phyloP scores from a whole-genome alignment of 2,888 invertebrate genomes.

The Ariolimax columbianus region DNA sequence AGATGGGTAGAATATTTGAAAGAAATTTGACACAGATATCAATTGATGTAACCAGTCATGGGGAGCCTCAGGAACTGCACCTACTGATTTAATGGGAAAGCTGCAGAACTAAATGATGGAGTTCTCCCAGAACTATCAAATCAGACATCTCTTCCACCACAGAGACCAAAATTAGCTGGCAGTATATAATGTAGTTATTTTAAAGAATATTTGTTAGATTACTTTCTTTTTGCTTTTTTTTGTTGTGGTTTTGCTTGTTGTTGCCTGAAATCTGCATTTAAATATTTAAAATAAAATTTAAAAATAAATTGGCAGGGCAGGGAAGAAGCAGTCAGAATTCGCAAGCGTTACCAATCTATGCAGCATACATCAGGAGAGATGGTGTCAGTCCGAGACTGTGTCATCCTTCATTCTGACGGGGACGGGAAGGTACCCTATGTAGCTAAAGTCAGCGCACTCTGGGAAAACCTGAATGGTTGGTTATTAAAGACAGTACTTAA shows the following conservation, averaged over 20 bases:
- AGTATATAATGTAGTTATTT: too few relatives aligned
- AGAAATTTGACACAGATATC: too few relatives aligned
- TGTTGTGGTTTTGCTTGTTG: not conserved
- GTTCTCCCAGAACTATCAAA: too few relatives aligned
- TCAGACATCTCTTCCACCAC: too few relatives aligned
- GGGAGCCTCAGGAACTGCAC: too few relatives aligned
- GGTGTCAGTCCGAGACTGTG: conserved; percentile 92
- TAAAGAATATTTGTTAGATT: not conserved
- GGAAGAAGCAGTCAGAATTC: conserved; percentile 86
- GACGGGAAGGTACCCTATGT: conserved; percentile 94
- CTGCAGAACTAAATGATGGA: too few relatives aligned
- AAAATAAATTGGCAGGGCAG: conserved; percentile 81
- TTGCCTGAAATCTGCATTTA: not conserved
- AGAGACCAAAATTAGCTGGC: too few relatives aligned
- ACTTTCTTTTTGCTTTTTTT: not conserved
- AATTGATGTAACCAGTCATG: too few relatives aligned
- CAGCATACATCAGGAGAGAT: conserved; percentile 91
- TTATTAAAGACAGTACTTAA: not conserved
- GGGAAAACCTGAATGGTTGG: conserved; percentile 96
- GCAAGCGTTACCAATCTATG: conserved; percentile 94
- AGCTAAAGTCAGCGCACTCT: conserved; percentile 94
- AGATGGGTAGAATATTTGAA: too few relatives aligned
- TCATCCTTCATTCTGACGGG: conserved; percentile 91
- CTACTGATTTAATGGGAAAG: too few relatives aligned
- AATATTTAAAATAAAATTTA: not conserved